Base-by-base conservation (phyloP, 2,888 invertebrate species). In the Dryobotodes eremita region DNA sequence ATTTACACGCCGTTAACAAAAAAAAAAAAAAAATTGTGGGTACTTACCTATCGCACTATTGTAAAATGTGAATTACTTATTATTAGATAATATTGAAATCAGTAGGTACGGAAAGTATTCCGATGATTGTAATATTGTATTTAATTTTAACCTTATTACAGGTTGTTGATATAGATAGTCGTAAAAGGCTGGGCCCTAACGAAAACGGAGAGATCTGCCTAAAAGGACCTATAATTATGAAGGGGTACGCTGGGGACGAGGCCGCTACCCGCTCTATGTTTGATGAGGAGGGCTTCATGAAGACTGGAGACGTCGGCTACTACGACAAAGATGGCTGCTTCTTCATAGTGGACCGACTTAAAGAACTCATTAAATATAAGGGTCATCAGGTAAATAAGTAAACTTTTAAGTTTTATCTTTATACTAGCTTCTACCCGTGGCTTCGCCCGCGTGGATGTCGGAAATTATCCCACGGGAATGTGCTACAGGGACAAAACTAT, bases 361-460 rank as follows among this genome's bases (percentile, higher is more conserved):
- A 95, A 79, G 95, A 95, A 84, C 91, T 95, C 13, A 95, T 95
- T 79, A 95, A 95, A 84, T 95, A 95, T 80, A 95, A 95, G 77
- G 95, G 95, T 13, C 71, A 85, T 71, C 98, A 98, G 97, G 97
- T 97, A 90, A 77, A 50, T 23, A n/a, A 62, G 62, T 31, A 53
- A n/a, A 31, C n/a, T 42, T 62, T 36, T 20, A 50, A 13, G 7
- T 50, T 57, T 79, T 62, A 72, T 55, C 48, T 26, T 71, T 53
- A 46, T 26, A 46, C 42, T 42, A 42, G 42, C 7, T 42, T 42
- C 42, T 42, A 7, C 5, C 42, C 42, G 0, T 5, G 42, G 42
- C 42, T 42, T 42, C 42, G 42, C 42, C 42, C 42, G 42, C 42
- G 42, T 42, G 42, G 2, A 5, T 42, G 2, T 42, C 42, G 42